A percentile compares a stretch with the other conserved stretches of the same genome.
These are phyloP conservation scores for Noturus placidus DNA, from an alignment of 2,113 vertebrate genomes.

Conservation along the genomic window DNA sequence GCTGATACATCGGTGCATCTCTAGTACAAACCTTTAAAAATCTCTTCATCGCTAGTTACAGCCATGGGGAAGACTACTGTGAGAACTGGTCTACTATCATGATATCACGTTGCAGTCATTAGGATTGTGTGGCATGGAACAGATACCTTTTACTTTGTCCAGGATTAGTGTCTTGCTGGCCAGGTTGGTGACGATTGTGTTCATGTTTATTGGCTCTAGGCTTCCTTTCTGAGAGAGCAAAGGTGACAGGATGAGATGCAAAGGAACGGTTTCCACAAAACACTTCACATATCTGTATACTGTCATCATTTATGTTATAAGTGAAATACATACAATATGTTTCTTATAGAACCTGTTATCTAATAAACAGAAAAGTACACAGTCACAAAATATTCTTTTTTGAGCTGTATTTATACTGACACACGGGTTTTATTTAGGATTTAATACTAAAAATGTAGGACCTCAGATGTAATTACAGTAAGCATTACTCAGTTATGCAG, in stretches of 20 bases:
- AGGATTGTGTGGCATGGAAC: background rate
- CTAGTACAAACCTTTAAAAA: too few species aligned
- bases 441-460: background rate
- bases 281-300: background rate
- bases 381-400: background rate
- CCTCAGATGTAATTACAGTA: background rate
- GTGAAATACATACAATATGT: background rate
- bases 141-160: constrained; percentile 70
- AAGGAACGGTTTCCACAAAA: background rate
- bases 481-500: background rate
- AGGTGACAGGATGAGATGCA: background rate
- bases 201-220: constrained; percentile 64
- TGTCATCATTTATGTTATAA: background rate
- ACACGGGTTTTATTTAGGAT: background rate
- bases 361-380: background rate
- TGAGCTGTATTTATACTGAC: background rate
- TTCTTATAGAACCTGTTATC: background rate
- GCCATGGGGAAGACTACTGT: background rate
- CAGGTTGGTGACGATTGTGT: constrained; percentile 63
- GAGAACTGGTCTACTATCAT: constrained; percentile 23
- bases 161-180: constrained; percentile 72
- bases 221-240: constrained; percentile 64
- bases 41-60: background rate
- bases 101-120: background rate
- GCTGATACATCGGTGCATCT: too few species aligned